Evolutionary conservation across 2,888 invertebrate genomes (phyloP).

Genomic region (Orgyia antiqua): DNA sequence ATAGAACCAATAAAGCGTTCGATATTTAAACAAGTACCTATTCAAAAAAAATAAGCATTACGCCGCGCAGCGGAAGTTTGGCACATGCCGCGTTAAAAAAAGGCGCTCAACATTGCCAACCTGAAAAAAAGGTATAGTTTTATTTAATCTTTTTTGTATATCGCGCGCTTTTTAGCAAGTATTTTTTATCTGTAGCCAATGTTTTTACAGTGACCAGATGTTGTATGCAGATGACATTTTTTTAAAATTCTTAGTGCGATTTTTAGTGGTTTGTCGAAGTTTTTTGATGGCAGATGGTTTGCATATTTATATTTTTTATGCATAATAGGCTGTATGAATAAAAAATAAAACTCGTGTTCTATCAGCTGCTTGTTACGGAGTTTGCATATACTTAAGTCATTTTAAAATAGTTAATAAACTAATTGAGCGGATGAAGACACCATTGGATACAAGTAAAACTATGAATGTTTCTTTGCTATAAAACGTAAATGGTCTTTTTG

Average conservation of each 20-base stretch:
- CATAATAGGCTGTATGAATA: conserved; percentile 27
- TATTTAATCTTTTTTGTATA: conserved; percentile 42
- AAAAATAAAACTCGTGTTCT: conserved; percentile 28
- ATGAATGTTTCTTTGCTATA: too few relatives aligned
- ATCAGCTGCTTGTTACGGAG: conserved; percentile 27
- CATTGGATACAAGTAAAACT: neutral
- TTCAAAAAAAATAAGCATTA: conserved; percentile 22
- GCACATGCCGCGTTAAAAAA: conserved; percentile 61
- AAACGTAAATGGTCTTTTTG: too few relatives aligned
- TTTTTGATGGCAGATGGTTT: conserved; percentile 69
- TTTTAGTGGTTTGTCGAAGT: conserved; percentile 62
- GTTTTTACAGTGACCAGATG: conserved; percentile 70
- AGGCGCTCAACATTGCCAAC: conserved; percentile 37
- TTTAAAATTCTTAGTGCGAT: conserved; percentile 55
- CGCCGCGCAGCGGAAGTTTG: conserved; percentile 47
- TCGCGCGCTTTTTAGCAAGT: conserved; percentile 59
- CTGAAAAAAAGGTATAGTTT: conserved; percentile 36
- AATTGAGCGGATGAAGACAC: neutral
- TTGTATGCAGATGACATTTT: conserved; percentile 76
- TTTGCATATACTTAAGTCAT: conserved; percentile 26
- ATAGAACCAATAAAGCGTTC: conserved; percentile 8
- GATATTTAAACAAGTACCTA: conserved; percentile 15
- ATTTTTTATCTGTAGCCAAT: conserved; percentile 51
- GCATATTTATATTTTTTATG: conserved; percentile 44
- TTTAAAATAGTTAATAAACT: neutral